phyloP scores from a whole-genome alignment of 1,140 invertebrate genomes.

The Drosophila obscura region DNA sequence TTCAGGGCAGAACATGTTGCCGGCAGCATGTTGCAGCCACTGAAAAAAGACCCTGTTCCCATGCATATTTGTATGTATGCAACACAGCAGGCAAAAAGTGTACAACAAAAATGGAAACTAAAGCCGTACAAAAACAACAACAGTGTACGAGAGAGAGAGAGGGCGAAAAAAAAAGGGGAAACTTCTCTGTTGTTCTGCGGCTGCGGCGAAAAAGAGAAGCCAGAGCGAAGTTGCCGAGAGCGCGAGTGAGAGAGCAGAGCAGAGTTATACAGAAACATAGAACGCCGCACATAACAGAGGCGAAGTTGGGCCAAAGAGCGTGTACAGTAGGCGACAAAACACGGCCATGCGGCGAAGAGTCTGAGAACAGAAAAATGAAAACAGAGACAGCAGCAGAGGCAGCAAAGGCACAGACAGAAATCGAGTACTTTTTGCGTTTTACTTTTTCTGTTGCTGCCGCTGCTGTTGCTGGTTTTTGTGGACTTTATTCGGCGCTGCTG shows the following conservation, averaged over 20 bases:
- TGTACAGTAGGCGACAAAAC: constrained; percentile 83
- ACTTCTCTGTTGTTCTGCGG: constrained; percentile 22
- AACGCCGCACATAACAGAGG: constrained; percentile 59
- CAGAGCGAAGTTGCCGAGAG: constrained; percentile 27
- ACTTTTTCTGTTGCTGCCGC: constrained; percentile 18
- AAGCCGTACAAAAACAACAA: constrained; percentile 66
- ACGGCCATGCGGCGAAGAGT: constrained; percentile 51
- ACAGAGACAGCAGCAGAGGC: constrained; percentile 35
- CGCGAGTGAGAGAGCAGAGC: constrained; percentile 10
- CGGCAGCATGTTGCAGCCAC: constrained; percentile 36
- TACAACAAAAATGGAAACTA: constrained; percentile 32
- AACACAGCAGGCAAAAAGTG: constrained; percentile 32
- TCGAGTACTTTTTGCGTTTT: constrained; percentile 25
- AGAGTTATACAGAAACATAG: constrained; percentile 56
- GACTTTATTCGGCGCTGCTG: constrained; percentile 29
- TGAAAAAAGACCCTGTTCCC: not conserved
- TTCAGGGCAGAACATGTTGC: constrained; percentile 29
- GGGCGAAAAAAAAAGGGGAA: constrained; percentile 17
- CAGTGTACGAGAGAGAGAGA: too few relatives aligned
- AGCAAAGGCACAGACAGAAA: constrained; percentile 11
- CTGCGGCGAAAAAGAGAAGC: too few relatives aligned
- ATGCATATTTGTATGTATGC: constrained; percentile 1
- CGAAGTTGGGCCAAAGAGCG: constrained; percentile 31
- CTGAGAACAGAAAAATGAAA: constrained; percentile 43
- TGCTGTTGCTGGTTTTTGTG: constrained; percentile 10